Conservation (phyloP, 2,888 invertebrate genomes). For the Asteroscopus sphinx region DNA sequence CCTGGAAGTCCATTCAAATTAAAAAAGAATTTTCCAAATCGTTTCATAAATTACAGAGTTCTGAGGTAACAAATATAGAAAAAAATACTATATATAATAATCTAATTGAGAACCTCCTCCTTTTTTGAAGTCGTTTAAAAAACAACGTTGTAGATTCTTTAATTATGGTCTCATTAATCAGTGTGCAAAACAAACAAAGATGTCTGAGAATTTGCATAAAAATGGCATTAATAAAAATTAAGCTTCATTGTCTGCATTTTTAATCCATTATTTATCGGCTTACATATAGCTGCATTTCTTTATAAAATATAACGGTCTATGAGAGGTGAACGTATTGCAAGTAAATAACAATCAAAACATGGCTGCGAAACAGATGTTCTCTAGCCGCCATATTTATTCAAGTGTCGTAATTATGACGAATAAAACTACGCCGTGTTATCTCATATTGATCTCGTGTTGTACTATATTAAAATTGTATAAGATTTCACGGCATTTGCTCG, state of each 20-base stretch:
- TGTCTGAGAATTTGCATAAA: too few relatives aligned
- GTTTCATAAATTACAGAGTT: too few relatives aligned
- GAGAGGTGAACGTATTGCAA: constrained; percentile 59
- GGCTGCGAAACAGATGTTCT: constrained; percentile 56
- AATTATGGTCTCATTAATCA: too few relatives aligned
- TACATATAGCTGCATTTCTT: constrained; percentile 17
- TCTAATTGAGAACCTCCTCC: too few relatives aligned
- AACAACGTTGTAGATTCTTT: too few relatives aligned
- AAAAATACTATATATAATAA: too few relatives aligned
- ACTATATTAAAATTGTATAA: constrained; percentile 27
- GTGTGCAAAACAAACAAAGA: too few relatives aligned
- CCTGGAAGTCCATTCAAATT: too few relatives aligned
- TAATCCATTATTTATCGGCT: constrained; percentile 18
- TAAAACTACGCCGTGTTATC: constrained; percentile 45
- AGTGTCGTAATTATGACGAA: constrained; percentile 56
- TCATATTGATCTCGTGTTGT: constrained; percentile 56
- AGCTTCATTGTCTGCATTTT: constrained; percentile 20
- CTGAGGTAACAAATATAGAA: too few relatives aligned
- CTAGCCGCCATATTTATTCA: constrained; percentile 58
- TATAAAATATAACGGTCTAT: constrained; percentile 25
- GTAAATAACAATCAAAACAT: constrained; percentile 66
- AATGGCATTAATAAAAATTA: too few relatives aligned
- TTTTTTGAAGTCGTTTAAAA: too few relatives aligned
- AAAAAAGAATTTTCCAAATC: too few relatives aligned
- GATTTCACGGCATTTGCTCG: constrained; percentile 23